These are phyloP conservation scores for Stratiomys singularior DNA, from an alignment of 2,888 invertebrate genomes.

Conservation along the genomic window DNA sequence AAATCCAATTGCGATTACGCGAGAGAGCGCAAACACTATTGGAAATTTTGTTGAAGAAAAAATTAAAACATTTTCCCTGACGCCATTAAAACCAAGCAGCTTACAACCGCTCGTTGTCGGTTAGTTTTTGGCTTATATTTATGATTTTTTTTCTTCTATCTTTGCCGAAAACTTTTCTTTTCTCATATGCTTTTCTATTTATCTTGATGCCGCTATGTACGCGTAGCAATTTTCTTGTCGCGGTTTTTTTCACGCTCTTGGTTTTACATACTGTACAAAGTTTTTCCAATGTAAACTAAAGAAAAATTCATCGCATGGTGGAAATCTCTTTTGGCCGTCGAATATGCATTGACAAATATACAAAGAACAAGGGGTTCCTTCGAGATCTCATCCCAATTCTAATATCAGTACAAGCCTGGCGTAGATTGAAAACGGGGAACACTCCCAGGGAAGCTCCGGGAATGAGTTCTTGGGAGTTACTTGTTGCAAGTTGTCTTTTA, in stretches of 20 bases:
- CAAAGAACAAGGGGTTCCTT: neutral
- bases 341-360: neutral
- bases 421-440: conserved; percentile 24
- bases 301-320: conserved; percentile 26
- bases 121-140: neutral
- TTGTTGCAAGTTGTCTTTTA: neutral
- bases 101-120: neutral
- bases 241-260: neutral
- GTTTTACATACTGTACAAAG: neutral
- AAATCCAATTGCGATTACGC: neutral
- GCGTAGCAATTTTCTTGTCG: conserved; percentile 4
- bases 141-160: neutral
- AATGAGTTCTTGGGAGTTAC: neutral
- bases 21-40: neutral
- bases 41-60: neutral
- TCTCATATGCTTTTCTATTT: neutral
- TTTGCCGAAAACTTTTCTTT: neutral
- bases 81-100: neutral
- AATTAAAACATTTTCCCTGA: neutral
- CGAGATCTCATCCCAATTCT: conserved; percentile 28
- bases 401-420: conserved; percentile 32
- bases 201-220: neutral
- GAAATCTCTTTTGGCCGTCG: conserved; percentile 25
- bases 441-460: neutral
- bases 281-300: conserved; percentile 4